Conservation (phyloP, 2,113 vertebrate species). For the Gobio gobio region DNA sequence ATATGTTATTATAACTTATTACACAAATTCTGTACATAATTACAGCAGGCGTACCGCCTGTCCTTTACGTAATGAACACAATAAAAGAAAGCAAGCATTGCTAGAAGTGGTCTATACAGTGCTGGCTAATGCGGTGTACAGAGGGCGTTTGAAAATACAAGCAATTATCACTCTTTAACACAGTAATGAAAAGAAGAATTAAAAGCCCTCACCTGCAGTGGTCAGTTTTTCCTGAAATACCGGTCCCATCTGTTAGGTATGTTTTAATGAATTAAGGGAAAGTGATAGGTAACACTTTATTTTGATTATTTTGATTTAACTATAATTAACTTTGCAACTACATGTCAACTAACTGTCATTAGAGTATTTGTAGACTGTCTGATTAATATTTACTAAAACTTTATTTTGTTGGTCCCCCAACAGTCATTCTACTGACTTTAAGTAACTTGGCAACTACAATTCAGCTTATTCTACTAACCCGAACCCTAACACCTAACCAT, state of each 20-base stretch:
- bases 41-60: constrained; percentile 74
- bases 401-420: too few relatives aligned
- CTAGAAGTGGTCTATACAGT: constrained; percentile 55
- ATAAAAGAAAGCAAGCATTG: constrained; percentile 55
- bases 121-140: constrained; percentile 50
- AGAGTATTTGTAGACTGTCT: too few relatives aligned
- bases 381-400: too few relatives aligned
- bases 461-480: too few relatives aligned
- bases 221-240: constrained; percentile 44
- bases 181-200: constrained; percentile 26
- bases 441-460: too few relatives aligned
- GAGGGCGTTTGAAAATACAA: constrained; percentile 40
- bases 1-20: too few relatives aligned
- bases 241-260: background rate
- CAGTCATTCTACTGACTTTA: too few relatives aligned
- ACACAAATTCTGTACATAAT: constrained; percentile 86
- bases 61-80: constrained; percentile 62
- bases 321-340: too few relatives aligned
- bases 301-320: too few relatives aligned
- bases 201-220: constrained; percentile 31
- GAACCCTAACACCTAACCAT: too few relatives aligned
- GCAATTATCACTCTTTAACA: constrained; percentile 22
- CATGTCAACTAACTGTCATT: too few relatives aligned
- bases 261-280: background rate
- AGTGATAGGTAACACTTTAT: too few relatives aligned